Percentiles rank a stretch among this genome's conserved stretches.
phyloP scores from a whole-genome alignment of 2,888 invertebrate species.

The Megalurothrips usitatus region DNA sequence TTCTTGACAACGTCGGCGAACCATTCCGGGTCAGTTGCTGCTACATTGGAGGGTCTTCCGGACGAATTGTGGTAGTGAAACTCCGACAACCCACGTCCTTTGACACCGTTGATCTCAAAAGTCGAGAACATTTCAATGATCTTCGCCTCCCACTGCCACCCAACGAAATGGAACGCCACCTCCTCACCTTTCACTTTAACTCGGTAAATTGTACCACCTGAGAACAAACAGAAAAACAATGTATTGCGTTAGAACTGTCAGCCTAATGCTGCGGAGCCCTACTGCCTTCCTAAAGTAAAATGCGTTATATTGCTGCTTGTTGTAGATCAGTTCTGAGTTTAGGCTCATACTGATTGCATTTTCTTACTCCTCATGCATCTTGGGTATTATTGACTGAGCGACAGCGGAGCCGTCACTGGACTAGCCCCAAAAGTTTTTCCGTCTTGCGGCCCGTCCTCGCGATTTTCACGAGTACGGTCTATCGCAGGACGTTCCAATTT shows the following conservation, averaged over 20 bases:
- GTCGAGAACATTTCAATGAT: constrained; percentile 57
- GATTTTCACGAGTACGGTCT: no score
- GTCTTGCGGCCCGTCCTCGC: no score
- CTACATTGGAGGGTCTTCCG: constrained; percentile 52
- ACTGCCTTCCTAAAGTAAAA: no score
- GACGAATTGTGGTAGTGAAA: constrained; percentile 59
- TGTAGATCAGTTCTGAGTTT: no score
- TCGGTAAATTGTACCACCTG: constrained; percentile 51
- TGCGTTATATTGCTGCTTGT: no score
- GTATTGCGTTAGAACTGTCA: neutral
- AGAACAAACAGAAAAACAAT: constrained; percentile 36
- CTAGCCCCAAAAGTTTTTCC: no score
- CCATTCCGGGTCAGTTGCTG: constrained; percentile 55
- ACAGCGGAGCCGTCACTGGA: no score
- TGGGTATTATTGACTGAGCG: no score
- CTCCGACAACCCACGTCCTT: constrained; percentile 62
- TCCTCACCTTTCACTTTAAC: constrained; percentile 54
- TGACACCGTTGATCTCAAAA: constrained; percentile 57
- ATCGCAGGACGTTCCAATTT: no score
- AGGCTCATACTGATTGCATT: no score
- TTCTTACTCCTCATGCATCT: no score
- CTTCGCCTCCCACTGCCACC: constrained; percentile 56
- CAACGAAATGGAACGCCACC: constrained; percentile 55
- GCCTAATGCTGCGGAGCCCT: neutral
- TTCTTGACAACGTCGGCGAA: constrained; percentile 41